A percentile compares a stretch with the other conserved stretches of the same genome.
phyloP scores from a whole-genome alignment of 2,113 vertebrate species.

The Phaetusa simplex region DNA sequence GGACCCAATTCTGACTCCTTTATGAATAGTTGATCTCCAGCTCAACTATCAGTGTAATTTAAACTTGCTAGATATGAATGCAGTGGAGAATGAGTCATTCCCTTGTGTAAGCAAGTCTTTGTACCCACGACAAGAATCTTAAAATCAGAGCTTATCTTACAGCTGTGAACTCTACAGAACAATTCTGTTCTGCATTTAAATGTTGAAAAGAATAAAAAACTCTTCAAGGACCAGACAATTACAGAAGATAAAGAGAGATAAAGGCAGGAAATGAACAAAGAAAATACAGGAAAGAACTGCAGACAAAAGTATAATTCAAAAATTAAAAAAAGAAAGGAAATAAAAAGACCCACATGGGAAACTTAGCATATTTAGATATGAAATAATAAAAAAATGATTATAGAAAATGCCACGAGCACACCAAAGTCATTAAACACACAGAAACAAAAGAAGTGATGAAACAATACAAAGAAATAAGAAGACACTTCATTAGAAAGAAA shows the following conservation, averaged over 20 bases:
- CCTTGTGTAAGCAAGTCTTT: background rate
- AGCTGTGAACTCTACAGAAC: background rate
- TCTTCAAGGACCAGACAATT: background rate
- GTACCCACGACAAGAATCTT: background rate
- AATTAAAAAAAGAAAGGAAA: background rate
- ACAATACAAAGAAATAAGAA: background rate
- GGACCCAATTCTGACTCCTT: background rate
- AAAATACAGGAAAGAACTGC: background rate
- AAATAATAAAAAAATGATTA: background rate
- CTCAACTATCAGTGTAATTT: background rate
- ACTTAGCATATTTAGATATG: background rate
- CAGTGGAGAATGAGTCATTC: background rate
- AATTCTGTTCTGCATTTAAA: background rate
- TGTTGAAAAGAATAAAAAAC: background rate
- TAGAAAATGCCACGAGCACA: background rate
- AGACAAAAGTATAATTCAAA: background rate
- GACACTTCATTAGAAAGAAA: background rate
- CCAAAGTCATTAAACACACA: background rate
- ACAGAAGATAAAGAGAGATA: background rate
- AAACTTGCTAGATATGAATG: background rate
- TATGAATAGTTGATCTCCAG: background rate
- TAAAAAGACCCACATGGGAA: background rate
- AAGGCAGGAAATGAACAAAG: background rate
- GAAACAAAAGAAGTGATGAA: background rate
- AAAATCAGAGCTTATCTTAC: constrained; percentile 27